Conservation (phyloP, 2,113 vertebrate genomes). For the Petaurus breviceps region DNA sequence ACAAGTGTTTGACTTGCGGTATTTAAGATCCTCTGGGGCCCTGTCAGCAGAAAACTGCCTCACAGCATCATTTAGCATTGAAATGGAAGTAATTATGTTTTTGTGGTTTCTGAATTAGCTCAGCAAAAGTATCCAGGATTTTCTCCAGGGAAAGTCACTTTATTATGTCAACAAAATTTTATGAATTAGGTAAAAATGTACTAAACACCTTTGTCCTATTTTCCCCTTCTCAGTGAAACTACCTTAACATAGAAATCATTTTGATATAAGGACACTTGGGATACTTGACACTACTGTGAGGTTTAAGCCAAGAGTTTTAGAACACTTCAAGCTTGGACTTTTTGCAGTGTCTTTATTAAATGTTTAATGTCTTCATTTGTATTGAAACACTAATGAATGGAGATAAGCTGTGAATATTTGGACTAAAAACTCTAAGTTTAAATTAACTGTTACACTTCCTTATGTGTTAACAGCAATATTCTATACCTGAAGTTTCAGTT, state of each 20-base stretch:
- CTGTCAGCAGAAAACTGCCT: slow-evolving; percentile 73
- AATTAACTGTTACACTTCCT: neutral
- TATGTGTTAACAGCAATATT: neutral
- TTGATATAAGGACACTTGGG: neutral
- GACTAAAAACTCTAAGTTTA: neutral
- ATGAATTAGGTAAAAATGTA: slow-evolving; percentile 66
- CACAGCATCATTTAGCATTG: slow-evolving; percentile 75
- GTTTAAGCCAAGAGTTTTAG: neutral
- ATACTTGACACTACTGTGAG: neutral
- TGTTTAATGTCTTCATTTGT: neutral
- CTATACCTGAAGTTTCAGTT: neutral
- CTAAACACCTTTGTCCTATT: slow-evolving; percentile 34
- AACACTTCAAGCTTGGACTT: neutral
- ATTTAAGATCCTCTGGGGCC: slow-evolving; percentile 60
- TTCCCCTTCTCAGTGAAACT: slow-evolving; percentile 17
- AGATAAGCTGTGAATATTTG: neutral
- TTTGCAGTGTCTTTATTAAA: neutral
- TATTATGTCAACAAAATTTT: slow-evolving; percentile 79
- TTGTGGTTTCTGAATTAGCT: slow-evolving; percentile 79
- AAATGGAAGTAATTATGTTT: slow-evolving; percentile 80
- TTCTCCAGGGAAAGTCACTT: slow-evolving; percentile 76
- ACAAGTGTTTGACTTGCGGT: slow-evolving; percentile 66
- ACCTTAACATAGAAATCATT: slow-evolving; percentile 7
- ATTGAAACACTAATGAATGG: neutral
- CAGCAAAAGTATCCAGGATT: slow-evolving; percentile 73